phyloP scores from a whole-genome alignment of 2,888 invertebrate species.

The Aporophyla nigra region DNA sequence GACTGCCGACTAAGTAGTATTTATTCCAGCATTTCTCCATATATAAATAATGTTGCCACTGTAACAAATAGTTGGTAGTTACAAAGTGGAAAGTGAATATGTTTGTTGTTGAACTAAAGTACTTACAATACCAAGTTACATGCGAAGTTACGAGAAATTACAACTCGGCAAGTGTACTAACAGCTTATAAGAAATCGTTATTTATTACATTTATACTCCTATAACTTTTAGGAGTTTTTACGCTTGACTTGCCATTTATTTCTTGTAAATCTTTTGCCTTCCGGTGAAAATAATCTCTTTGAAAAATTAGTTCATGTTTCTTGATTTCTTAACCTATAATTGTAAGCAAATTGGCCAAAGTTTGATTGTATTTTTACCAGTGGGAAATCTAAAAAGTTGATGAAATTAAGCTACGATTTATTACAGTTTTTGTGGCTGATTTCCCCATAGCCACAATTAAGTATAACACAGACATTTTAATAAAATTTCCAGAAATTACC shows the following conservation, averaged over 20 bases:
- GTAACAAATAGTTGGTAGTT: conserved; percentile 23
- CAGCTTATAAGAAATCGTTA: conserved; percentile 38
- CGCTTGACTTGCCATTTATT: conserved; percentile 3
- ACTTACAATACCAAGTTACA: conserved; percentile 31
- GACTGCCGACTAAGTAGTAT: neutral
- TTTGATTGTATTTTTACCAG: conserved; percentile 11
- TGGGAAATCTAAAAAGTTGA: conserved; percentile 18
- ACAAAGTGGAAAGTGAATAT: conserved; percentile 41
- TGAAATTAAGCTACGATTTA: neutral
- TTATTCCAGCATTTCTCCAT: neutral
- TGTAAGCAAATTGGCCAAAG: neutral
- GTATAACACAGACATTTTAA: neutral
- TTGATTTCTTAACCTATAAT: neutral
- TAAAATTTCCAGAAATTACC: conserved; percentile 6
- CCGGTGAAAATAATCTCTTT: neutral
- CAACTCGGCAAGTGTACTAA: conserved; percentile 26
- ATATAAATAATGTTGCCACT: conserved; percentile 20
- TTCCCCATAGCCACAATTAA: conserved; percentile 2
- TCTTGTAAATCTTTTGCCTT: neutral
- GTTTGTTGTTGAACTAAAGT: conserved; percentile 45
- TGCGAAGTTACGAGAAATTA: conserved; percentile 37
- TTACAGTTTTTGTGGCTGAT: neutral
- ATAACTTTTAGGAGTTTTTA: neutral
- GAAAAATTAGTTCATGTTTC: neutral
- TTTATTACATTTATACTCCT: conserved; percentile 24